Evolutionary conservation across 2,797 vertebrate species (phyloP).

Genomic region (Sebastiscus tertius): DNA sequence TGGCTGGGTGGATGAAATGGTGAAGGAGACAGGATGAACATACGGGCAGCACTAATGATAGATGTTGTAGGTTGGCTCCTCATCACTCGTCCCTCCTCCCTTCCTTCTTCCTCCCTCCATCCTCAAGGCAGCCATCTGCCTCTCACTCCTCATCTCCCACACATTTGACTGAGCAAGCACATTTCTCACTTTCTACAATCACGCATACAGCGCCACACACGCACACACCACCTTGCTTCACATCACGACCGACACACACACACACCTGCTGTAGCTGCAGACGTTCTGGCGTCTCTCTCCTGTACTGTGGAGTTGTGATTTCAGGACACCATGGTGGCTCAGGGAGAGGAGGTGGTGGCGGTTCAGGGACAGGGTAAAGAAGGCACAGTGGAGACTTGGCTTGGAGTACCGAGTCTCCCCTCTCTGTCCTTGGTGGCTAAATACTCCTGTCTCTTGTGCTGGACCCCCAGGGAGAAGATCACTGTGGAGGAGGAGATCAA

Average conservation of each 20-base stretch:
- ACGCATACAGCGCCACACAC: background rate
- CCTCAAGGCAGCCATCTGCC: constrained; percentile 70
- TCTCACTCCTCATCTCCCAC: constrained; percentile 59
- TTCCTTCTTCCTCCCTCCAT: constrained; percentile 66
- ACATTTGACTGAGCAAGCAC: constrained; percentile 47
- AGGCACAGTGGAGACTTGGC: constrained; percentile 67
- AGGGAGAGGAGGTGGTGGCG: constrained; percentile 64
- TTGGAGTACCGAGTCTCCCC: constrained; percentile 84
- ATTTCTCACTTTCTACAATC: constrained; percentile 27
- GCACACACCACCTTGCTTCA: background rate
- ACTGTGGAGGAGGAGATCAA: constrained; percentile 95
- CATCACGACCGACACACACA: background rate
- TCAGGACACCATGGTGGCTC: constrained; percentile 67
- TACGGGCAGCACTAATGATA: constrained; percentile 16
- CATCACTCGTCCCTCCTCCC: constrained; percentile 64
- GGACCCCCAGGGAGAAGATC: constrained; percentile 95
- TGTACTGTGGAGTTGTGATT: constrained; percentile 27
- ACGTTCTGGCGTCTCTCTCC: background rate
- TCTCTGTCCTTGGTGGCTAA: constrained; percentile 88
- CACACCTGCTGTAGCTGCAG: constrained; percentile 30
- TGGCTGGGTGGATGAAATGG: constrained; percentile 27
- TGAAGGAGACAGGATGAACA: constrained; percentile 12
- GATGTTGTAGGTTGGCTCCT: constrained; percentile 49
- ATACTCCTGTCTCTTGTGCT: constrained; percentile 94
- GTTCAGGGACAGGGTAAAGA: constrained; percentile 42